phyloP scores from a whole-genome alignment of 2,113 vertebrate genomes.

The Toxotes jaculatrix region DNA sequence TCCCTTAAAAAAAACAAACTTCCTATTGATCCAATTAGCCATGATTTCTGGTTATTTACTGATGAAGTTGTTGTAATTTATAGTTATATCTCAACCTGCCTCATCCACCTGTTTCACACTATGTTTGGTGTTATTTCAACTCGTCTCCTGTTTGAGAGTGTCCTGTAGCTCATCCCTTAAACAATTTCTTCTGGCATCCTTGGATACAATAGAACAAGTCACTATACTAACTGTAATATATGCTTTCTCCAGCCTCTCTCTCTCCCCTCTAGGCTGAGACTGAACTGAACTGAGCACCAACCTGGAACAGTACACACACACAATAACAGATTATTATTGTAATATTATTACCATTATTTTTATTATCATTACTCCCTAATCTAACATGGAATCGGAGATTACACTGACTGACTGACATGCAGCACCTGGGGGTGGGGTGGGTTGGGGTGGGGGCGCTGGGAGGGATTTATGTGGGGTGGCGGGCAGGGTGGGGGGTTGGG shows the following conservation, averaged over 20 bases:
- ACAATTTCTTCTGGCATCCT: conserved; percentile 66
- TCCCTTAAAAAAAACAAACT: neutral
- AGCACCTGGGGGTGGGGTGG: conserved; percentile 71
- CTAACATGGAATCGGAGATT: conserved; percentile 82
- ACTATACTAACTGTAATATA: conserved; percentile 83
- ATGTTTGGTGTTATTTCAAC: conserved; percentile 52
- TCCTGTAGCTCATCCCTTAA: conserved; percentile 29
- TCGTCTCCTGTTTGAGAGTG: conserved; percentile 50
- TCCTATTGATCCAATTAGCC: neutral
- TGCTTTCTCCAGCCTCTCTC: conserved; percentile 74
- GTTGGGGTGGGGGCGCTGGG: neutral
- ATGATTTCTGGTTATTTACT: neutral
- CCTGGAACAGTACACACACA: conserved; percentile 82
- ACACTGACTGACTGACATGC: conserved; percentile 84
- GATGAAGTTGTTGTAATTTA: neutral
- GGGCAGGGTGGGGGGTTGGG: conserved; percentile 10
- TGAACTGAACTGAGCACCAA: conserved; percentile 81
- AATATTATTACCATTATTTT: conserved; percentile 82
- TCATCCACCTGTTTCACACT: neutral
- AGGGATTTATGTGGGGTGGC: neutral
- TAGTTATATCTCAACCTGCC: neutral
- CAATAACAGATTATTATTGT: conserved; percentile 83
- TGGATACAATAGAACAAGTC: conserved; percentile 79
- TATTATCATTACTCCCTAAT: conserved; percentile 82
- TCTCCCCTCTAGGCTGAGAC: conserved; percentile 76